Base-by-base conservation (phyloP, 2,888 invertebrate genomes). In the Atrina japonica region DNA sequence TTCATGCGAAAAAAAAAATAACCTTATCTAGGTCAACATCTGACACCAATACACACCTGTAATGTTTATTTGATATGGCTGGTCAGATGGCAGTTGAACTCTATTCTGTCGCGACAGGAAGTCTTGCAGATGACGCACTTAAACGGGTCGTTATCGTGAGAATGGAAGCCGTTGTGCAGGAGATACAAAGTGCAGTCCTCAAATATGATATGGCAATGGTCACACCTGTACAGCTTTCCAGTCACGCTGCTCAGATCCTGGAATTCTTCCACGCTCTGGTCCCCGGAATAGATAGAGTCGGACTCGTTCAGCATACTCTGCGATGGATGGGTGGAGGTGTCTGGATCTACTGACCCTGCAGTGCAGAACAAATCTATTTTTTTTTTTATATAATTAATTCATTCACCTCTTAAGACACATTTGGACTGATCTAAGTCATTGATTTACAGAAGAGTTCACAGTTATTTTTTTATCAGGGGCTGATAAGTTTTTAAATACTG, bases 1-100 rank as follows among this genome's bases (percentile, higher is more conserved):
- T n/a, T n/a, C n/a, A n/a, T n/a, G n/a, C n/a, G n/a, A n/a, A n/a
- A n/a, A n/a, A n/a, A n/a, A n/a, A n/a, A n/a, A n/a, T n/a, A n/a
- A n/a, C n/a, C n/a, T n/a, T n/a, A n/a, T n/a, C n/a, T n/a, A n/a
- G n/a, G n/a, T n/a, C n/a, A n/a, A n/a, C n/a, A n/a, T n/a, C n/a
- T n/a, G n/a, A n/a, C n/a, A n/a, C n/a, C n/a, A n/a, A n/a, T n/a
- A n/a, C n/a, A n/a, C n/a, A n/a, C n/a, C n/a, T n/a, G n/a, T n/a
- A n/a, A n/a, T n/a, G n/a, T n/a, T n/a, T 78, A 87, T 69, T 87
- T 87, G 55, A 87, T 86, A 77, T 87, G 87, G 64, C 86, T 86
- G 16, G 86, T 86, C 21, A 87, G 81, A 68, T 87, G 87, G 49
- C 86, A 86, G 71, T 87, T 87, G 66, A 87, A 87, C 73, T 87